Conservation (phyloP, 1,140 invertebrate genomes). For the Drosophila mayri region DNA sequence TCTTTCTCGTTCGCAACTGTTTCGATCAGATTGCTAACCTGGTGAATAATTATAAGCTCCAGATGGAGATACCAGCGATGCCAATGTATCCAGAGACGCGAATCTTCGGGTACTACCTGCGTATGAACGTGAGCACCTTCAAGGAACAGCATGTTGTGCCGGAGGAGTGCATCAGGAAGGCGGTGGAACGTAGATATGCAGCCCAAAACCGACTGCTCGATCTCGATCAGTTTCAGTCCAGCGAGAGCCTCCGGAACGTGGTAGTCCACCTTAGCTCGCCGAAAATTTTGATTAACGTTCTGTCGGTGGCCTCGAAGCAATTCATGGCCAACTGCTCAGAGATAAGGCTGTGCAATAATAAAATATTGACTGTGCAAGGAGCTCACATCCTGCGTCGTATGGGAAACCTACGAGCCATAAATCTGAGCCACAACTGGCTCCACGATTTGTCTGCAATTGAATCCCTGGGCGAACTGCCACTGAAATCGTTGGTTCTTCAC, state of each 20-base stretch:
- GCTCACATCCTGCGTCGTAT: constrained; percentile 46
- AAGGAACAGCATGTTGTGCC: constrained; percentile 61
- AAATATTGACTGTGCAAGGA: constrained; percentile 50
- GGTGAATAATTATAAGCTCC: constrained; percentile 50
- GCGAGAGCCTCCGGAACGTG: constrained; percentile 54
- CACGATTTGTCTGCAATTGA: constrained; percentile 47
- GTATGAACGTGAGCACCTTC: constrained; percentile 66
- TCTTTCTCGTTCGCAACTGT: constrained; percentile 71
- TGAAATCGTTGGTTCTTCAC: constrained; percentile 83
- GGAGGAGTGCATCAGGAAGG: constrained; percentile 49
- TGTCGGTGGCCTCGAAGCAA: constrained; percentile 52
- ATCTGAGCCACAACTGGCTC: constrained; percentile 74
- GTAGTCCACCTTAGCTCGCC: constrained; percentile 59
- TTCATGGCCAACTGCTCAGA: constrained; percentile 66
- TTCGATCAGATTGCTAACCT: constrained; percentile 68
- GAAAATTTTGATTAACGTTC: constrained; percentile 44
- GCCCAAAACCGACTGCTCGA: constrained; percentile 62
- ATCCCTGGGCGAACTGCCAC: constrained; percentile 41
- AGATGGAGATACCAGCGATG: constrained; percentile 53
- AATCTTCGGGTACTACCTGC: constrained; percentile 48
- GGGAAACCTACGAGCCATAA: constrained; percentile 60
- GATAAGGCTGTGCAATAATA: constrained; percentile 60
- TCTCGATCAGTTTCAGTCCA: constrained; percentile 60
- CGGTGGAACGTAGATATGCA: constrained; percentile 55
- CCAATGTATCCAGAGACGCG: neutral